Evolutionary conservation across 2,888 invertebrate species (phyloP), one percentile per base, ranked within the genome.

Genomic region (Peribatodes rhomboidaria): DNA sequence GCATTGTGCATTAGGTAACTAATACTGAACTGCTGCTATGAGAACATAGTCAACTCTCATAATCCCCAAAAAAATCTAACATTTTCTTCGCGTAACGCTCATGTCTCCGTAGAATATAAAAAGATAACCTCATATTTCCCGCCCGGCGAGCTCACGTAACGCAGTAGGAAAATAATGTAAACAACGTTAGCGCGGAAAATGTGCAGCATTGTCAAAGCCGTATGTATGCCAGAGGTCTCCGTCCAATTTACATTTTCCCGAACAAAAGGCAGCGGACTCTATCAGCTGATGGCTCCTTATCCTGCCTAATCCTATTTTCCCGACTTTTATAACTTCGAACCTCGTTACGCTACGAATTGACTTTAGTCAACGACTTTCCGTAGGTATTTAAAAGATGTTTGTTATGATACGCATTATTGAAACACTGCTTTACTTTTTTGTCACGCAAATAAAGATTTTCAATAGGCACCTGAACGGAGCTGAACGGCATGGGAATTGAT

Each of bases 211-310:
- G 69, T 71, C 71, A 67, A 68, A 72, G 70, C 66, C 66, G 60
- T 63, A 68, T 61, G 60, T 63, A 68, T 61, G 60, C 56, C 49
- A 61, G 63, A 61, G 63, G 65, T 75, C 72, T 76, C 67, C 50
- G 69, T 68, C 66, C 75, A 73, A 85, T 87, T 85, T 85, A 82
- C 83, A 86, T 87, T 86, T 84, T 78, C 77, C 69, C 62, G 70
- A 76, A 80, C 80, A 82, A 83, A 81, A 68, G 31, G 80, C 76
- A 73, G 70, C 77, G 74, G 68, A 73, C 73, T 76, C 76, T 75
- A 76, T 76, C 71, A 77, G 72, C 75, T 79, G 75, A 80, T 80
- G 78, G 74, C 81, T 82, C 77, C 78, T 82, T 80, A 82, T 82
- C 77, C 77, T 68, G 71, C 69, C 72, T 83, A 83, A 85, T 86